A percentile compares a stretch with the other conserved stretches of the same genome.
Evolutionary conservation across 2,113 vertebrate species (phyloP).

Genomic region (Macrotus californicus): DNA sequence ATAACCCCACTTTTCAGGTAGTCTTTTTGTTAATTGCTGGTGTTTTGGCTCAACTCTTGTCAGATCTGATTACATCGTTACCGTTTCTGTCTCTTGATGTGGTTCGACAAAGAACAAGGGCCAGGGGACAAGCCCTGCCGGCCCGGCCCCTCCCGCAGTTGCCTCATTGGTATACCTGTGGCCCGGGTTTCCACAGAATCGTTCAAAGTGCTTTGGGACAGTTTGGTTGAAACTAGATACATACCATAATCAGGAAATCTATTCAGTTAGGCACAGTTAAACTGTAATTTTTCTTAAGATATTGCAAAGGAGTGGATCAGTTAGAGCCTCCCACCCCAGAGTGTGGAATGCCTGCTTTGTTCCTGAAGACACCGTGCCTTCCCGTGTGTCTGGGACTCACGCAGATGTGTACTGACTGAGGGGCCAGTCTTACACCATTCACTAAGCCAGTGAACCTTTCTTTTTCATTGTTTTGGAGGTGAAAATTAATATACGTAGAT

Average conservation of each 20-base stretch:
- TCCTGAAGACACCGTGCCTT: not conserved
- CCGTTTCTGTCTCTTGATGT: not conserved
- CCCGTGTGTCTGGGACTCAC: not conserved
- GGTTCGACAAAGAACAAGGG: not conserved
- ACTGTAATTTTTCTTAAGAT: not conserved
- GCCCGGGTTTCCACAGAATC: not conserved
- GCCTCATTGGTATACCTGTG: rapidly evolving
- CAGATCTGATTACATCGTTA: not conserved
- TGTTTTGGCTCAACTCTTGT: not conserved
- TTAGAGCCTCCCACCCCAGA: not conserved
- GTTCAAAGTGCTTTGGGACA: not conserved
- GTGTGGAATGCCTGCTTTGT: not conserved
- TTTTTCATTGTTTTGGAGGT: not conserved
- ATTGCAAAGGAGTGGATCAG: not conserved
- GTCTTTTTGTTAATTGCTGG: not conserved
- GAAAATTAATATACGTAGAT: not conserved
- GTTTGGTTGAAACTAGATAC: not conserved
- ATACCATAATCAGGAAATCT: not conserved
- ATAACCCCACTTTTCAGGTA: not conserved
- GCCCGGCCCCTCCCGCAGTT: rapidly evolving
- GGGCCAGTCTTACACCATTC: not conserved
- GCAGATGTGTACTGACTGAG: not conserved
- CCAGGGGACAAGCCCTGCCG: not conserved
- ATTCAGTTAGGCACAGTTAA: not conserved
- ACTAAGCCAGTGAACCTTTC: not conserved